Conservation (phyloP, 2,888 invertebrate genomes). For the Polyommatus iphigenia region DNA sequence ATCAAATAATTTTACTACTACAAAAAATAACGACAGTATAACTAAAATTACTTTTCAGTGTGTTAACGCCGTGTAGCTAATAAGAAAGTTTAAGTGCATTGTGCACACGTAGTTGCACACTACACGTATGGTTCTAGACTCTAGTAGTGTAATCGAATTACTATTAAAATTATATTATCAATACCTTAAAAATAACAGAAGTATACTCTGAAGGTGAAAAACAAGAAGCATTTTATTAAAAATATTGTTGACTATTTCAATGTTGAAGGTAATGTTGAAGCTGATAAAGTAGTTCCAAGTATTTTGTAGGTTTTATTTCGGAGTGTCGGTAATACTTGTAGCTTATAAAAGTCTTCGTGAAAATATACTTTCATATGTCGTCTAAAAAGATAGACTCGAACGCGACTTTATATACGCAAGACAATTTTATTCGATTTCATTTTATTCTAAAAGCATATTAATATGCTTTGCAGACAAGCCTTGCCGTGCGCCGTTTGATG, state of each 20-base stretch:
- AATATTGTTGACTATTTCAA: neutral
- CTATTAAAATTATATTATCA: neutral
- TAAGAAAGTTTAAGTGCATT: no score
- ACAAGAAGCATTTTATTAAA: no score
- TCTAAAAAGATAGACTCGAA: constrained; percentile 16
- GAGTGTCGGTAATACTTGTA: neutral
- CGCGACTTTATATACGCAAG: constrained; percentile 4
- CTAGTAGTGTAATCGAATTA: neutral
- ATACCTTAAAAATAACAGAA: neutral
- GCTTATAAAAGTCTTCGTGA: neutral
- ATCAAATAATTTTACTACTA: no score
- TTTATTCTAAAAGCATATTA: constrained; percentile 19
- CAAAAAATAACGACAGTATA: no score
- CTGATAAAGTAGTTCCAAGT: neutral
- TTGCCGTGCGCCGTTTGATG: constrained; percentile 1
- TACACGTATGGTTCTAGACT: neutral
- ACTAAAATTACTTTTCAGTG: no score
- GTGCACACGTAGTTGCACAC: no score
- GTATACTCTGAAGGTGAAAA: no score
- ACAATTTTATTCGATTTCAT: constrained; percentile 3
- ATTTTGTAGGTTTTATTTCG: neutral
- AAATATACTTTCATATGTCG: constrained; percentile 6
- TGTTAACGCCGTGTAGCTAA: no score
- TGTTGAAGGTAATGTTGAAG: neutral
- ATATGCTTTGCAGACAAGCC: constrained; percentile 10